These are phyloP conservation scores for Amblyopsis hoosieri DNA, from an alignment of 2,797 vertebrate species.

Conservation along the genomic window DNA sequence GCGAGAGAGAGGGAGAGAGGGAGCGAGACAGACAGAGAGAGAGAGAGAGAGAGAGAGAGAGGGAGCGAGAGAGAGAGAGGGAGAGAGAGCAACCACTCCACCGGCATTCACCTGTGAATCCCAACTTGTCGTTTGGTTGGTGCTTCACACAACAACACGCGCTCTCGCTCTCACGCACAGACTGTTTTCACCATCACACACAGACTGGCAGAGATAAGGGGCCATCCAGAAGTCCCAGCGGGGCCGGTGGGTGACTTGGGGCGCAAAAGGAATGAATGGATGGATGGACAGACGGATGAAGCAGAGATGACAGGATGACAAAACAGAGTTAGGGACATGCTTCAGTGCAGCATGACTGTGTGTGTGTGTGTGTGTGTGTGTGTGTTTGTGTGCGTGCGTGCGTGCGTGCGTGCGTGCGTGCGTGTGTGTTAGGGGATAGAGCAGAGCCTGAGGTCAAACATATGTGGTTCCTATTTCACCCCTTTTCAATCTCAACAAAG, in stretches of 20 bases:
- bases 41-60: conserved; percentile 14
- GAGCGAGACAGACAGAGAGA: conserved; percentile 23
- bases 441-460: conserved; percentile 58
- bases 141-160: conserved; percentile 28
- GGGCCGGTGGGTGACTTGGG: conserved; percentile 29
- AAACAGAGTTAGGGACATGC: conserved; percentile 71
- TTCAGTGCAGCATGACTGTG: conserved; percentile 71
- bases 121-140: conserved; percentile 49
- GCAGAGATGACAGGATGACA: conserved; percentile 71
- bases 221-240: conserved; percentile 55
- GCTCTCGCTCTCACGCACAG: not conserved
- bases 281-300: conserved; percentile 23
- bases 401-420: conserved; percentile 10
- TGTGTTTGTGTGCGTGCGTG: not conserved
- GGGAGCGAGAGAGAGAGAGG: conserved; percentile 21
- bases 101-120: conserved; percentile 63
- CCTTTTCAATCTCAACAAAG: conserved; percentile 37
- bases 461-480: conserved; percentile 39
- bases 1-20: conserved; percentile 12
- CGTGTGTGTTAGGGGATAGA: conserved; percentile 19
- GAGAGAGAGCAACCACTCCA: conserved; percentile 35
- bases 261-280: conserved; percentile 13
- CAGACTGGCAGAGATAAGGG: conserved; percentile 38
- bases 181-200: conserved; percentile 1
- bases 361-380: conserved; percentile 28